These are phyloP conservation scores for Florisuga fusca DNA, from an alignment of 2,797 vertebrate genomes.

Conservation along the genomic window DNA sequence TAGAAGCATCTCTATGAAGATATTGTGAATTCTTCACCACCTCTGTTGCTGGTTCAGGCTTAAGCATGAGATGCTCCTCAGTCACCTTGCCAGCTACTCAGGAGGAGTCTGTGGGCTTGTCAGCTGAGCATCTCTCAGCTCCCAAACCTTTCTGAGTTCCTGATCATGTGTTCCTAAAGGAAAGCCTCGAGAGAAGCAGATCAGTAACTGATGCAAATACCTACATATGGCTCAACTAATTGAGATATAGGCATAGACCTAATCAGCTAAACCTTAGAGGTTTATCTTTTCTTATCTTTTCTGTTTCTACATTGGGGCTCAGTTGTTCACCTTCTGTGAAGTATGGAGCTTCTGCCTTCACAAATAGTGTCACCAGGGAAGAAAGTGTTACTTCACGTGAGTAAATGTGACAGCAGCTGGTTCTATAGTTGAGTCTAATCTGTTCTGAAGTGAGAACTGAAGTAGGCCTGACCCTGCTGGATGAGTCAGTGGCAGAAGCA, in stretches of 20 bases:
- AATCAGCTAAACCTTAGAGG: background rate
- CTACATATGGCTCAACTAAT: background rate
- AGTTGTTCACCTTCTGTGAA: background rate
- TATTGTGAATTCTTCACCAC: background rate
- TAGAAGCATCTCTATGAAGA: background rate
- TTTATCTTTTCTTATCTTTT: background rate
- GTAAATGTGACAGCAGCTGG: slow-evolving; percentile 7
- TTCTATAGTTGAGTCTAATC: slow-evolving; percentile 27
- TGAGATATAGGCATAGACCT: background rate
- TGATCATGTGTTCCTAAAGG: background rate
- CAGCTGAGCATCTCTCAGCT: background rate
- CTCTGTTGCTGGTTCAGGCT: background rate
- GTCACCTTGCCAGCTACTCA: background rate
- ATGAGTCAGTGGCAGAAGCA: slow-evolving; percentile 51
- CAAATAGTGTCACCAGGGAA: background rate
- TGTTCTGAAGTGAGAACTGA: slow-evolving; percentile 20
- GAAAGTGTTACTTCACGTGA: slow-evolving; percentile 11
- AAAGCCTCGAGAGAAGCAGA: background rate
- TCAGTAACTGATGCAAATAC: background rate
- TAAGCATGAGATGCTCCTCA: background rate
- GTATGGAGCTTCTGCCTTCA: background rate
- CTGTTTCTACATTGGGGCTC: background rate
- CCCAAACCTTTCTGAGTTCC: background rate
- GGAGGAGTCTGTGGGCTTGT: background rate
- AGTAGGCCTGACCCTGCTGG: background rate